Conservation (phyloP, 2,797 vertebrate species). For the Hippopotamyrus pictus region DNA sequence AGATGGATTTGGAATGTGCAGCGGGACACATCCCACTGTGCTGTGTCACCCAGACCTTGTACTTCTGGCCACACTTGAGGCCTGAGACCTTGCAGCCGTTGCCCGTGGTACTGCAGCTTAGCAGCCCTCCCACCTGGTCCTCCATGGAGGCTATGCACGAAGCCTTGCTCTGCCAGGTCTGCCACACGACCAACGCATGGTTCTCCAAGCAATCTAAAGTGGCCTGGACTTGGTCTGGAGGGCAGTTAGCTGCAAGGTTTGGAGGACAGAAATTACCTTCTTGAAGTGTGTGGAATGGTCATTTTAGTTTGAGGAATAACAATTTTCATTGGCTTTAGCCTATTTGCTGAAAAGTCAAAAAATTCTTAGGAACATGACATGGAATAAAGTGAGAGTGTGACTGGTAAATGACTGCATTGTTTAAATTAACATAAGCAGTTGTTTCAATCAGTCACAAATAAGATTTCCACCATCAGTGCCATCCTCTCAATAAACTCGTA, state of each 20-base stretch:
- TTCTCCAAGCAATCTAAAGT: conserved; percentile 57
- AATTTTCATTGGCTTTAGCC: neutral
- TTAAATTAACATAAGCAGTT: neutral
- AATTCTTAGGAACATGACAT: neutral
- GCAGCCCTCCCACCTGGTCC: conserved; percentile 41
- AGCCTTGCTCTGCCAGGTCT: conserved; percentile 21
- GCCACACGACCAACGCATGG: conserved; percentile 56
- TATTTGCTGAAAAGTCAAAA: neutral
- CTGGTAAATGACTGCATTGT: neutral
- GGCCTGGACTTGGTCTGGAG: conserved; percentile 44
- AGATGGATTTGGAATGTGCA: conserved; percentile 45
- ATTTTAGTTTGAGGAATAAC: neutral
- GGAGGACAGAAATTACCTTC: neutral
- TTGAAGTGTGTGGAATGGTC: neutral
- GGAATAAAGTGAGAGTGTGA: neutral
- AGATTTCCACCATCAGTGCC: neutral
- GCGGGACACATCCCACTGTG: conserved; percentile 53
- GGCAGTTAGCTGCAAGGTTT: conserved; percentile 50
- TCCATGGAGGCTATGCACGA: conserved; percentile 55
- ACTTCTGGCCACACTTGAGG: conserved; percentile 54
- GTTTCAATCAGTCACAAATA: neutral
- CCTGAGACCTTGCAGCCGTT: conserved; percentile 49
- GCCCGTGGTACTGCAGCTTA: conserved; percentile 55
- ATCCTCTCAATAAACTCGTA: neutral
- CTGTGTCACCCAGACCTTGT: conserved; percentile 48